phyloP scores from a whole-genome alignment of 2,797 vertebrate species.

The Anguilla anguilla region DNA sequence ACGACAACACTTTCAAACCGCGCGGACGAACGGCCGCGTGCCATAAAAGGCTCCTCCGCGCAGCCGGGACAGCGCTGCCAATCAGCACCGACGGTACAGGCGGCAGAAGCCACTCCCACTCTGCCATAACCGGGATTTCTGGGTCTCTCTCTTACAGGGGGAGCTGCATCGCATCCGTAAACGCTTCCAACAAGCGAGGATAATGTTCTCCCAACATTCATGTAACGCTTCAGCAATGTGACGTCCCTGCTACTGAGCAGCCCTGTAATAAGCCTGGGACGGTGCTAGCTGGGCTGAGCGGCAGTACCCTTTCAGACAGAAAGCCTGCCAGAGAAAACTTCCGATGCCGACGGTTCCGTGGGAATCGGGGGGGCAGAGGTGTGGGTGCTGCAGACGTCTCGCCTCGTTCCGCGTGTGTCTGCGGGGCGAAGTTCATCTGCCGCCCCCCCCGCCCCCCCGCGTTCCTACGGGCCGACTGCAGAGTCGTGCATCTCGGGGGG shows the following conservation, averaged over 20 bases:
- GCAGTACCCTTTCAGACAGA: not conserved
- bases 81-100: not conserved
- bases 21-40: too few species aligned
- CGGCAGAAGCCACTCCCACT: not conserved
- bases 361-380: not conserved
- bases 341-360: too few species aligned
- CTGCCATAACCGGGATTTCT: not conserved
- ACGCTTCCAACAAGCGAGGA: not conserved
- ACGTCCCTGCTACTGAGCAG: not conserved
- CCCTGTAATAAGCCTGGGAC: not conserved
- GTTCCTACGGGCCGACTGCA: not conserved
- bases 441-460: not conserved
- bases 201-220: not conserved
- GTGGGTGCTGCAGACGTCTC: not conserved
- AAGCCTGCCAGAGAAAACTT: not conserved
- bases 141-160: not conserved
- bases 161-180: not conserved
- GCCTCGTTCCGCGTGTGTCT: not conserved
- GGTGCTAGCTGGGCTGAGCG: not conserved
- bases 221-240: not conserved
- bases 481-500: not conserved
- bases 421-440: not conserved
- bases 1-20: not conserved
- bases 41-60: slow-evolving; percentile 7
- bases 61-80: not conserved